These are phyloP conservation scores for Gephyroberyx darwinii DNA, from an alignment of 2,797 vertebrate genomes.

Conservation along the genomic window DNA sequence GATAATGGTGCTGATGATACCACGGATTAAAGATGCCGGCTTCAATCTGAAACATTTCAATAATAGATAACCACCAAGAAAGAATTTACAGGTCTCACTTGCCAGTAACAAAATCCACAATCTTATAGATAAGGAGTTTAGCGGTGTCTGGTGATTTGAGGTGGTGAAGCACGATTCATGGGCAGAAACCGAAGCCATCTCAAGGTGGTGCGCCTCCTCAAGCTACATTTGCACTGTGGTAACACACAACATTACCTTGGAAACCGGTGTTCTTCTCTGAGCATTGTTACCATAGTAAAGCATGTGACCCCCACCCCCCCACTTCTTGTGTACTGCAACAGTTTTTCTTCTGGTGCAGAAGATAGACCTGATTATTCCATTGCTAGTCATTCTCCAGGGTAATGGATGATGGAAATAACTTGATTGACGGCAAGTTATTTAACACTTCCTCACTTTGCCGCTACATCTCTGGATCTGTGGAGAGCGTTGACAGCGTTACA, in stretches of 20 bases:
- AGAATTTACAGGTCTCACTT: not conserved
- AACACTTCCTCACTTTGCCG: no score
- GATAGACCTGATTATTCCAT: constrained; percentile 29
- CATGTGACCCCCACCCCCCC: constrained; percentile 52
- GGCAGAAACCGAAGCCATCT: constrained; percentile 8
- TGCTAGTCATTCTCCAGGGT: constrained; percentile 12
- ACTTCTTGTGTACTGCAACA: constrained; percentile 25
- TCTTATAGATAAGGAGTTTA: constrained; percentile 5
- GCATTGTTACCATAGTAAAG: constrained; percentile 70
- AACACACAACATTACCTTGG: constrained; percentile 66
- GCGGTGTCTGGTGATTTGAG: constrained; percentile 3
- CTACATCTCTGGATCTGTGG: no score
- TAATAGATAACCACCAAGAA: constrained; percentile 18
- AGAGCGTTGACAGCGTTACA: not conserved
- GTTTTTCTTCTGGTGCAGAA: constrained; percentile 26
- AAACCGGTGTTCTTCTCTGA: constrained; percentile 60
- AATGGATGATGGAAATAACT: not conserved
- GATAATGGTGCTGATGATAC: constrained; percentile 14
- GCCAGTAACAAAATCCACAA: constrained; percentile 5
- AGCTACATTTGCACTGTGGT: constrained; percentile 33
- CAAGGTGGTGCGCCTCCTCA: constrained; percentile 29
- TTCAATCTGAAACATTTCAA: constrained; percentile 28
- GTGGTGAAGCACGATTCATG: constrained; percentile 12
- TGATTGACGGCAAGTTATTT: not conserved
- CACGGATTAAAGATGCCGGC: constrained; percentile 36